A percentile compares a stretch with the other conserved stretches of the same genome.
phyloP scores from a whole-genome alignment of 2,888 invertebrate genomes.

The Ferdinandea cuprea region DNA sequence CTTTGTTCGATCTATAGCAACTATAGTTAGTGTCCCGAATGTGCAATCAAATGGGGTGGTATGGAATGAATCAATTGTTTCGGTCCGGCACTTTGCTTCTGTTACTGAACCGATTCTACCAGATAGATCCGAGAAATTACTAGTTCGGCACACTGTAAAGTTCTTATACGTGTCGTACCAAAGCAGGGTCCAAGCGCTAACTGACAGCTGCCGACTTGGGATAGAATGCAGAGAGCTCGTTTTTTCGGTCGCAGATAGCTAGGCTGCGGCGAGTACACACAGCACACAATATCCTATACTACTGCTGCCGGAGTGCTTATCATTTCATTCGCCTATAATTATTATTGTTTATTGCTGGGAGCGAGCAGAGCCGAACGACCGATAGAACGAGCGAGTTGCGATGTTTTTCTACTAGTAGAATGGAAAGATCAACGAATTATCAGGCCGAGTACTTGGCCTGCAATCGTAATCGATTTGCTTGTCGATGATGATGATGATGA shows the following conservation, averaged over 20 bases:
- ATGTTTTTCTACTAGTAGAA: constrained; percentile 45
- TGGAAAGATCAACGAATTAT: constrained; percentile 70
- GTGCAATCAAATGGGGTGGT: constrained; percentile 7
- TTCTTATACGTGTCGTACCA: constrained; percentile 47
- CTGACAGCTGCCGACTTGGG: constrained; percentile 53
- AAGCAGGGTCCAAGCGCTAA: constrained; percentile 63
- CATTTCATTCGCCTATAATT: constrained; percentile 61
- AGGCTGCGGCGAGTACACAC: not conserved
- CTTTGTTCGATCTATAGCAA: constrained; percentile 47
- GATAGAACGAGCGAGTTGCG: constrained; percentile 10
- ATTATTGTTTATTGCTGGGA: constrained; percentile 52
- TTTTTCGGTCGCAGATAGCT: constrained; percentile 41
- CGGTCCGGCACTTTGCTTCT: constrained; percentile 12
- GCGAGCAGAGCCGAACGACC: not conserved
- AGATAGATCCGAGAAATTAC: not conserved
- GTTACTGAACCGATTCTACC: not conserved
- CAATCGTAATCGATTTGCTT: constrained; percentile 64
- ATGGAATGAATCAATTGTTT: constrained; percentile 22
- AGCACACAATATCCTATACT: constrained; percentile 14
- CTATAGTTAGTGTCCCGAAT: constrained; percentile 13
- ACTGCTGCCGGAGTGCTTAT: constrained; percentile 45
- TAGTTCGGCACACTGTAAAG: constrained; percentile 19
- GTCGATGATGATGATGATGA: not conserved
- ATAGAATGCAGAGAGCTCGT: constrained; percentile 67
- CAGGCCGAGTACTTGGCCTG: constrained; percentile 55